phyloP scores from a whole-genome alignment of 2,888 invertebrate genomes.

The Drosophila tanythrix region DNA sequence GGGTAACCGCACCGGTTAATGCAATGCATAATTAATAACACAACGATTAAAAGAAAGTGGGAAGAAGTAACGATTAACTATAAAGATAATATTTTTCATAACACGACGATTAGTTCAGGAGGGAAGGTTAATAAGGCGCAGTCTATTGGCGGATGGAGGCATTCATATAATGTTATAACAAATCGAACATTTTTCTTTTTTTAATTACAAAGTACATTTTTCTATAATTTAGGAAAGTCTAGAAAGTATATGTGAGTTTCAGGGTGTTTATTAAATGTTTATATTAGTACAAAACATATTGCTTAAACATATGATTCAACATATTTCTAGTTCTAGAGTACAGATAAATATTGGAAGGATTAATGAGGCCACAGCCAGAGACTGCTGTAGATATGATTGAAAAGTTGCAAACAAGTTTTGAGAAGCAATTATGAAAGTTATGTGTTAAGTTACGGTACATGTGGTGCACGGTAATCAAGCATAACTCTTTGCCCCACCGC shows the following conservation, averaged over 20 bases:
- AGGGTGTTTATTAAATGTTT: neutral
- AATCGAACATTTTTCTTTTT: neutral
- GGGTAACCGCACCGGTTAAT: too few relatives aligned
- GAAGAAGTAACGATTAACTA: too few relatives aligned
- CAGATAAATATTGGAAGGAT: neutral
- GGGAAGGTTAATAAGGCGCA: too few relatives aligned
- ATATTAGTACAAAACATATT: neutral
- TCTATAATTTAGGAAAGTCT: neutral
- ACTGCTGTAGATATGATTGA: too few relatives aligned
- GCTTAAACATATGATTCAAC: neutral
- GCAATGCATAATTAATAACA: too few relatives aligned
- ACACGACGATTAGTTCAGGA: too few relatives aligned
- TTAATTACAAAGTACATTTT: neutral
- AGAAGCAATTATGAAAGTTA: neutral
- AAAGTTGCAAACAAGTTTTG: neutral
- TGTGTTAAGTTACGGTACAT: conserved; percentile 1
- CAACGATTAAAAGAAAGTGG: too few relatives aligned
- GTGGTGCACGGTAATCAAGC: conserved; percentile 6
- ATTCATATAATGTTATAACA: too few relatives aligned
- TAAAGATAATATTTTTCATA: too few relatives aligned
- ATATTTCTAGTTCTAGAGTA: neutral
- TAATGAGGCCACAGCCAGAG: neutral
- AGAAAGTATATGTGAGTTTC: rapidly evolving
- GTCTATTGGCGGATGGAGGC: too few relatives aligned
- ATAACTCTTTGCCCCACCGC: neutral